A percentile compares a stretch with the other conserved stretches of the same genome.
Conservation (phyloP, 37 sponge, comb jelly and placozoan species). For the Chondrosia reniformis region DNA sequence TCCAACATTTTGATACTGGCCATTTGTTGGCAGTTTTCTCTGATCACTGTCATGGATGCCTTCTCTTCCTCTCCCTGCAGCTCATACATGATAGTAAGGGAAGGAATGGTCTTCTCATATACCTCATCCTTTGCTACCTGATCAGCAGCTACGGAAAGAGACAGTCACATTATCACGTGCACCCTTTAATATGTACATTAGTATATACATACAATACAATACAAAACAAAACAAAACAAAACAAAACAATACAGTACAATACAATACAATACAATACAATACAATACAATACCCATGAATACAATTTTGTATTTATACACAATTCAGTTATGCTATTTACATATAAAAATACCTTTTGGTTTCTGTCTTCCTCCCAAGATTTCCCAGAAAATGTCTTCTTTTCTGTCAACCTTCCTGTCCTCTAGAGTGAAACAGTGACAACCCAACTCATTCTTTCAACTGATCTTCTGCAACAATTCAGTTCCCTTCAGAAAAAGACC, state of each 20-base stretch:
- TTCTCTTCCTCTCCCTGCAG: constrained; percentile 36
- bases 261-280: background rate
- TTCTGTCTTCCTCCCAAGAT: constrained; percentile 55
- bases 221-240: no score
- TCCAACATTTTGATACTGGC: constrained; percentile 33
- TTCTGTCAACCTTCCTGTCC: constrained; percentile 33
- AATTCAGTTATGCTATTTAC: background rate
- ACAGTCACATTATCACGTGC: no score
- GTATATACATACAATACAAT: background rate
- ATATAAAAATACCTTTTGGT: constrained; percentile 28
- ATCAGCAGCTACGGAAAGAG: constrained; percentile 11
- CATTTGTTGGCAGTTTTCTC: constrained; percentile 39
- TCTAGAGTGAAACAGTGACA: constrained; percentile 51
- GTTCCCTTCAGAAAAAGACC: constrained; percentile 52
- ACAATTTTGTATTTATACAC: background rate
- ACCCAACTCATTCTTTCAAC: constrained; percentile 84
- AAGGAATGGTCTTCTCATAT: constrained; percentile 65
- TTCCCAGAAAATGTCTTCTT: constrained; percentile 54
- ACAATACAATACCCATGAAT: background rate
- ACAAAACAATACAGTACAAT: background rate
- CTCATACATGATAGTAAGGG: constrained; percentile 54
- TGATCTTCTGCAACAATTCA: constrained; percentile 68
- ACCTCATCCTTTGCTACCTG: constrained; percentile 56
- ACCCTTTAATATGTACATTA: background rate
- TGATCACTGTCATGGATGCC: constrained; percentile 20